phyloP scores from a whole-genome alignment of 2,888 invertebrate genomes.

The Bellardia pandia region DNA sequence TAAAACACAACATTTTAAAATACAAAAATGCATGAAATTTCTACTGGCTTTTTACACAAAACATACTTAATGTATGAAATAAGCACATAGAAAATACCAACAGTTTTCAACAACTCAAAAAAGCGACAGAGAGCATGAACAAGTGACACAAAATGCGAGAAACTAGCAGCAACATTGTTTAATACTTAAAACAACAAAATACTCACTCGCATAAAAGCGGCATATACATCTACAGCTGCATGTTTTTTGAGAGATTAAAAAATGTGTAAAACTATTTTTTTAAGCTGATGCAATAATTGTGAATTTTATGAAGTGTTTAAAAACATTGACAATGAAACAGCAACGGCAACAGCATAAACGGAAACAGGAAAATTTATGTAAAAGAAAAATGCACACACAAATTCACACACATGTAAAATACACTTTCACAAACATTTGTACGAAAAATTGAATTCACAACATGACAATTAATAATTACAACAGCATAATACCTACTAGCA shows the following conservation, averaged over 20 bases:
- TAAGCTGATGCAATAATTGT: conserved; percentile 59
- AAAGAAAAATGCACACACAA: neutral
- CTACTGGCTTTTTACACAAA: conserved; percentile 5
- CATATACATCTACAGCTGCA: conserved; percentile 7
- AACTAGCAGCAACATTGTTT: conserved; percentile 31
- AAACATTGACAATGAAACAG: conserved; percentile 52
- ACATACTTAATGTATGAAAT: conserved; percentile 15
- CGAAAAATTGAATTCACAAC: conserved; percentile 33
- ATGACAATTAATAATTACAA: conserved; percentile 10
- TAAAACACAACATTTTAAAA: neutral
- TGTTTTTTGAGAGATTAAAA: conserved; percentile 22
- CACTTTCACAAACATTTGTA: neutral
- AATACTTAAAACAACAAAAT: conserved; percentile 24
- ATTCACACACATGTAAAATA: neutral
- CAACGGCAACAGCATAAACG: conserved; percentile 21
- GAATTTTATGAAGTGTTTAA: conserved; percentile 69
- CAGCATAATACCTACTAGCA: neutral
- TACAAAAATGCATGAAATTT: neutral
- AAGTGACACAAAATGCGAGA: conserved; percentile 19
- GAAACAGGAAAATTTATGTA: neutral
- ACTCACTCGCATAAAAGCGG: conserved; percentile 12
- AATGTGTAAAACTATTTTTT: conserved; percentile 25
- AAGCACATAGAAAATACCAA: conserved; percentile 2
- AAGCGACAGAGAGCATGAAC: conserved; percentile 32
- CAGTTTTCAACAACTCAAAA: conserved; percentile 42